Base-by-base conservation (phyloP, 2,888 invertebrate species). In the Sesia apiformis region DNA sequence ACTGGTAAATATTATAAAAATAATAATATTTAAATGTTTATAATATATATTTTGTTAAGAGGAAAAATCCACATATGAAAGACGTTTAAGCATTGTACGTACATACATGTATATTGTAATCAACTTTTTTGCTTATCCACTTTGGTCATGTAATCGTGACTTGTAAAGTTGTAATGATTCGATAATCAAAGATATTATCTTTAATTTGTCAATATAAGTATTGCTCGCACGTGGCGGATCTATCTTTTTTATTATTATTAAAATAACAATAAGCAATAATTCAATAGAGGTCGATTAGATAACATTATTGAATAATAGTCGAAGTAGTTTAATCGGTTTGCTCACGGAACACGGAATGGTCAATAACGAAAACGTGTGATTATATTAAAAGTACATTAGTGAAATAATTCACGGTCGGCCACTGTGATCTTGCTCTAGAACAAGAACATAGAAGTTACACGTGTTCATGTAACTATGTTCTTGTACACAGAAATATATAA, bases 381-480 rank as follows among this genome's bases (percentile, higher is more conserved):
- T 58, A 54, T 58, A 63, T 61, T 62, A 59, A 57, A 57, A 54
- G 51, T 51, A 40, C 61, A 62, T 64, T 63, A 63, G 54, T 41
- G 56, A 62, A 63, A 65, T 65, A 58, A 59, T 58, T 68, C 69
- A 67, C 60, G 69, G 65, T 57, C 64, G 54, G 54, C 52, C 58
- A 63, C 60, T 60, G 60, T 60, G 56, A 55, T 60, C 60, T 56
- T 23, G 23, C 43, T 42, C 5, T 3, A 3, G 42, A 5, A 23
- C 23, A 23, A 23, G 23, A 23, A 23, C 23, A 23, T 23, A 23
- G n/a, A n/a, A n/a, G 23, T 23, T 23, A 23, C 23, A 23, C 2
- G 23, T 1, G 2, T 2, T 1, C 2, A 23, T 23, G 23, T 23
- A 23, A 23, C 23, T 23, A 23, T 23, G 23, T 23, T 23, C 23